These are phyloP conservation scores for Macrotus californicus DNA, from an alignment of 2,113 vertebrate genomes.

Conservation along the genomic window DNA sequence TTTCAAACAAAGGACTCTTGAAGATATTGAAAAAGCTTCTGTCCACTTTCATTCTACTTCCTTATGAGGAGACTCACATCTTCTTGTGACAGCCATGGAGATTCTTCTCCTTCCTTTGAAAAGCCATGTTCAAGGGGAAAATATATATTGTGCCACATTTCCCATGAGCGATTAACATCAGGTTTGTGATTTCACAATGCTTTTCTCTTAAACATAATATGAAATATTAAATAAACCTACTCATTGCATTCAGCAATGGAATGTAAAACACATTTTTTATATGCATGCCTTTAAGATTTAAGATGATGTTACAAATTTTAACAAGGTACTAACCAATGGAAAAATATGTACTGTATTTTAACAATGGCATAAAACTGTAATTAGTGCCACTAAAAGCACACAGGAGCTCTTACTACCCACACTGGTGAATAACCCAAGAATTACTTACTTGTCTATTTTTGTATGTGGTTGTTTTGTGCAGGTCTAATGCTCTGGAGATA, in stretches of 20 bases:
- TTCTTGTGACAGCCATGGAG: not conserved
- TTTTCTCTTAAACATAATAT: not conserved
- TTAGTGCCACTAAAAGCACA: not conserved
- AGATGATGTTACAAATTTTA: not conserved
- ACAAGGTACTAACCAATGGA: not conserved
- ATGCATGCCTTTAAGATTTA: not conserved
- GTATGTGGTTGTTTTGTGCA: not conserved
- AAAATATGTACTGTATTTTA: not conserved
- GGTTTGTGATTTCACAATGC: not conserved
- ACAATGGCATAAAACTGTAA: not conserved
- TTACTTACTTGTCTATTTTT: not conserved
- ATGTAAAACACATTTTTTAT: not conserved
- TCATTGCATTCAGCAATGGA: not conserved
- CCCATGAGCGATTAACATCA: not conserved
- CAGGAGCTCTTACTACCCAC: not conserved
- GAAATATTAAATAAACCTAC: not conserved
- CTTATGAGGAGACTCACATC: not conserved
- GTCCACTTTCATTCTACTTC: not conserved
- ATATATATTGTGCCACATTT: not conserved
- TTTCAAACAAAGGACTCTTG: not conserved
- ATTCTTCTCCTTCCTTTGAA: not conserved
- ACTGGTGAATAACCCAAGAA: not conserved
- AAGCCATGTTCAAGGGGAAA: not conserved
- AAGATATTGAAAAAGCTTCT: not conserved
- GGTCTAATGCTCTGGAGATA: not conserved